Evolutionary conservation across 2,888 invertebrate genomes (phyloP).

Genomic region (Athalia circularis): DNA sequence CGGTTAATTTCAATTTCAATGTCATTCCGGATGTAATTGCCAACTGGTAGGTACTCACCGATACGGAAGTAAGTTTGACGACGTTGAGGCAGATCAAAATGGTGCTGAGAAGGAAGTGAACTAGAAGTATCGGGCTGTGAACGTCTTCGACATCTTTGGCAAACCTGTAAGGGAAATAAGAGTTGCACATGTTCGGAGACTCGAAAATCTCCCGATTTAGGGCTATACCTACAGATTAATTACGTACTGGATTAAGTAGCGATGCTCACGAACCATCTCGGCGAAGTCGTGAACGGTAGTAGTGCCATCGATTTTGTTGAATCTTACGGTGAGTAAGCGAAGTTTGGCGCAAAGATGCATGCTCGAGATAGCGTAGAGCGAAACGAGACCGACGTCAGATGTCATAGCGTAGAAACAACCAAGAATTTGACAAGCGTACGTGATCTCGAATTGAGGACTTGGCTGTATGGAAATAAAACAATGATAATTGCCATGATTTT

Average conservation of each 20-base stretch:
- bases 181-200: background rate
- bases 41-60: background rate
- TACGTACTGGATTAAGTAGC: background rate
- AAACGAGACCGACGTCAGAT: background rate
- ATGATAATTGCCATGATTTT: background rate
- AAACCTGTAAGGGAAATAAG: background rate
- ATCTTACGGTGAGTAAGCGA: background rate
- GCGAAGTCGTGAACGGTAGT: background rate
- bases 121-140: background rate
- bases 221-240: background rate
- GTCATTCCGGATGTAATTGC: background rate
- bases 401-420: background rate
- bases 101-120: slow-evolving; percentile 1
- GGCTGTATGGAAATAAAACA: background rate
- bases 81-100: background rate
- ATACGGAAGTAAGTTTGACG: background rate
- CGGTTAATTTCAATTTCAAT: background rate
- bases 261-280: background rate
- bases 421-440: background rate
- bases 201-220: background rate
- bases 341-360: slow-evolving; percentile 22
- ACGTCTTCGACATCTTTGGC: background rate
- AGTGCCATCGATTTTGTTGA: background rate
- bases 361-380: background rate
- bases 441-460: background rate